Base-by-base conservation (phyloP, 2,113 vertebrate genomes). In the Oplegnathus fasciatus region DNA sequence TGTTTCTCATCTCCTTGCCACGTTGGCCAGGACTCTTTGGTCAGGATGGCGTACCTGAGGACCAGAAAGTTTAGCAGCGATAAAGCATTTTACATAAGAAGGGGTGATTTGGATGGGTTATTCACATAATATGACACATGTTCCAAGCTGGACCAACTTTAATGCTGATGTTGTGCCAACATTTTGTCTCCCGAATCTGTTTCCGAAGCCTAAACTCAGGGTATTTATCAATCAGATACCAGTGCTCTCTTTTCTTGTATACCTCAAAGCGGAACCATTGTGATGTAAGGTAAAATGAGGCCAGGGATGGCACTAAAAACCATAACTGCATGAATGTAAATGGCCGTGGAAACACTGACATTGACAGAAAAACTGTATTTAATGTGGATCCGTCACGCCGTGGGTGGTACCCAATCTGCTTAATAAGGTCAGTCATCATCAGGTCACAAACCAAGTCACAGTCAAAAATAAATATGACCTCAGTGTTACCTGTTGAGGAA, bases 1-100 rank as follows among this genome's bases (percentile, higher is more conserved):
- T 99, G 97, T 37, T 97, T 99, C 93, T 99, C 98, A 0, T 99
- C 98, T 22, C 98, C 98, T 79, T 91, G 96, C 98, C 98, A 99
- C 0, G 94, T 94, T 10, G 98, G 98, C 98, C 98, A 99, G 1
- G 98, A 98, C 85, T 97, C 98, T 94, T 96, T 98, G 66, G 98
- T 99, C 86, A 99, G 95, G 87, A 99, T 99, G 83, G 98, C 98
- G 0, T 99, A 99, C 93, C 98, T 99, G 90, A 72, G 62, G 46
- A 76, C 1, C 60, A 57, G 11, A 78, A 48, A 40, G 18, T 28
- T 24, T 13, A 68, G 40, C 42, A 50, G 8, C 32, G n/a, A 78
- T 62, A 30, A 30, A 44, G 20, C 14, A 52, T 26, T 77, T 66
- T 8, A 66, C 50, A 64, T 30, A 3, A 24, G 14, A 3, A 28